Percentiles rank a stretch among this genome's conserved stretches.
These are phyloP conservation scores for Exocentrus adspersus DNA, from an alignment of 2,888 invertebrate species.

Conservation along the genomic window DNA sequence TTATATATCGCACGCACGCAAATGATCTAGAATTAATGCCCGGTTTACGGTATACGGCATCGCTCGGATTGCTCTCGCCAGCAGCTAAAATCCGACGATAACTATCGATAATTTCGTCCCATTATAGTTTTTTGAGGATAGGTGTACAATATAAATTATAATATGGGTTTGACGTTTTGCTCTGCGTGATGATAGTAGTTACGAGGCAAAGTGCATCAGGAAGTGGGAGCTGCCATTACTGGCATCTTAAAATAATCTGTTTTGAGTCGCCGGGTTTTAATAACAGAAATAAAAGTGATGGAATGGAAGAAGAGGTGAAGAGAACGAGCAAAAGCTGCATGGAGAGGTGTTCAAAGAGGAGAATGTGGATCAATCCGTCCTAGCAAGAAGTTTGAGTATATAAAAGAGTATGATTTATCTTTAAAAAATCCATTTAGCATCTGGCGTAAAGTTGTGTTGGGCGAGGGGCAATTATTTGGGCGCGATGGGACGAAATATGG, in stretches of 20 bases:
- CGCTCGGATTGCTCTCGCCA: constrained; percentile 49
- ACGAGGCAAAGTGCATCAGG: constrained; percentile 13
- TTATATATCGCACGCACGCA: constrained; percentile 58
- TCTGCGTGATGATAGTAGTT: constrained; percentile 23
- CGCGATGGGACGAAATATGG: too few species aligned
- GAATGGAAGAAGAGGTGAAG: too few species aligned
- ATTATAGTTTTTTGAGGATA: constrained; percentile 48
- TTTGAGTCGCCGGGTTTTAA: neutral
- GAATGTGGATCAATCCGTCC: too few species aligned
- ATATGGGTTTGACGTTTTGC: constrained; percentile 37
- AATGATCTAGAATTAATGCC: constrained; percentile 53
- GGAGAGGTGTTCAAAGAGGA: too few species aligned
- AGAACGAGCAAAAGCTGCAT: too few species aligned
- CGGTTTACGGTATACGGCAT: constrained; percentile 46
- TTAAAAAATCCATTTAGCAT: neutral
- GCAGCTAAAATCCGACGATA: constrained; percentile 51
- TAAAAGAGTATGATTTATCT: neutral
- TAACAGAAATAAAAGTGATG: too few species aligned
- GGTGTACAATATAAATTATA: constrained; percentile 40
- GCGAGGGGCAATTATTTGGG: too few species aligned
- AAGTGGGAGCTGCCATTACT: constrained; percentile 5
- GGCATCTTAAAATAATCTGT: neutral
- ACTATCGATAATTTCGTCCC: constrained; percentile 54
- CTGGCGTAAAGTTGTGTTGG: neutral
- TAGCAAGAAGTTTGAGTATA: neutral